phyloP scores from a whole-genome alignment of 2,113 vertebrate genomes.

The Halcyon malimbica region DNA sequence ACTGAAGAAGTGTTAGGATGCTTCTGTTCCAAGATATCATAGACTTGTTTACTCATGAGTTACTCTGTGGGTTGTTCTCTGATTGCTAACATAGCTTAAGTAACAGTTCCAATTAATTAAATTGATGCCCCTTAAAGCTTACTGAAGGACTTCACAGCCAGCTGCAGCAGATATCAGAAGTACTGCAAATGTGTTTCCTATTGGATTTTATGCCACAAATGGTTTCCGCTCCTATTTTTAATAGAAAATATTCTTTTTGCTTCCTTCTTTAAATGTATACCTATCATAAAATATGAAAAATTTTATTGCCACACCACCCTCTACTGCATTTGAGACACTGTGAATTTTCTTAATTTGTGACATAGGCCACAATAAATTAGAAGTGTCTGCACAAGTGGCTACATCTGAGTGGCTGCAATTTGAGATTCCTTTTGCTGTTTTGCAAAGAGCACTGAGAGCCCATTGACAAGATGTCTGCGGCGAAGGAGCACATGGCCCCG shows the following conservation, averaged over 20 bases:
- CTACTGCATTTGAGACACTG: neutral
- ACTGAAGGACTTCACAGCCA: conserved; percentile 42
- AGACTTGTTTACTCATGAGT: neutral
- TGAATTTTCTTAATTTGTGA: conserved; percentile 40
- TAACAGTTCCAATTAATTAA: conserved; percentile 44
- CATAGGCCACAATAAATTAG: conserved; percentile 48
- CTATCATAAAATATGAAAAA: conserved; percentile 47
- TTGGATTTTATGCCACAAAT: conserved; percentile 59
- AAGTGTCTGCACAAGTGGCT: conserved; percentile 40
- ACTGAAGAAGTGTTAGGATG: neutral
- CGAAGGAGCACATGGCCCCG: neutral
- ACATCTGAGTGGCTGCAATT: conserved; percentile 3
- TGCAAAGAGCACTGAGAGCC: conserved; percentile 24
- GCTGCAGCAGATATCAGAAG: conserved; percentile 51
- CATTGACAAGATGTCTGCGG: conserved; percentile 8
- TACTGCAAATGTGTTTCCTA: conserved; percentile 66
- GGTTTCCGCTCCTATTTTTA: conserved; percentile 57
- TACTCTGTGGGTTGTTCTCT: conserved; percentile 22
- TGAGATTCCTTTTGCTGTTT: conserved; percentile 38
- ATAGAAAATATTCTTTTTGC: conserved; percentile 61
- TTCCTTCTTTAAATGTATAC: conserved; percentile 36
- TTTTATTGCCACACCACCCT: conserved; percentile 28
- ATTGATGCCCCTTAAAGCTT: conserved; percentile 5
- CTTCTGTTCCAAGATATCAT: neutral
- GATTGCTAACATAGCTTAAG: conserved; percentile 48